A percentile compares a stretch with the other conserved stretches of the same genome.
These are phyloP conservation scores for Tenebrio molitor DNA, from an alignment of 1,140 invertebrate species.

Conservation along the genomic window DNA sequence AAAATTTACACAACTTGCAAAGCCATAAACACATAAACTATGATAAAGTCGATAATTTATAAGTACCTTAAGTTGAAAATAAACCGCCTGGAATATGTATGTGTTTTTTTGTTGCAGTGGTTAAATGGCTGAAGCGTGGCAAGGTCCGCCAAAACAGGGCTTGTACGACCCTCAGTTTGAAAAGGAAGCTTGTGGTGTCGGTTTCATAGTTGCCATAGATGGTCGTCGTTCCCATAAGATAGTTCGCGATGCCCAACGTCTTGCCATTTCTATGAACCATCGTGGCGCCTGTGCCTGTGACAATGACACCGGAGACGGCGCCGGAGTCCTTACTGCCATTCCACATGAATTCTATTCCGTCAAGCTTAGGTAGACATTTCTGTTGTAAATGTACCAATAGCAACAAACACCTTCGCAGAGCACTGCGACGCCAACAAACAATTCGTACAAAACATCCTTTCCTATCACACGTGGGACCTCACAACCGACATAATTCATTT, in stretches of 20 bases:
- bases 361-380: conserved; percentile 78
- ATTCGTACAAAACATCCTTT: too few species aligned
- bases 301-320: conserved; percentile 98
- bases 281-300: conserved; percentile 98
- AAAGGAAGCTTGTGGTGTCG: conserved; percentile 97
- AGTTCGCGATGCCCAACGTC: conserved; percentile 91
- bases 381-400: too few species aligned
- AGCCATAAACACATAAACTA: neutral
- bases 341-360: conserved; percentile 93
- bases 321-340: conserved; percentile 95
- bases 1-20: neutral
- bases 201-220: conserved; percentile 98
- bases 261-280: conserved; percentile 98
- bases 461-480: too few species aligned
- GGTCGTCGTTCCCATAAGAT: conserved; percentile 95
- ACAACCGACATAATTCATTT: too few species aligned
- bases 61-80: neutral
- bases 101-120: conserved; percentile 50
- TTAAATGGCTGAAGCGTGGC: conserved; percentile 66
- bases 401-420: too few species aligned
- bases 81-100: neutral
- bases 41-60: conserved; percentile 5
- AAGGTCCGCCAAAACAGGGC: conserved; percentile 73
- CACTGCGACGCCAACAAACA: too few species aligned
- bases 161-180: conserved; percentile 96